These are phyloP conservation scores for Trichacis sp. DNA, from an alignment of 2,888 invertebrate genomes.

Conservation along the genomic window DNA sequence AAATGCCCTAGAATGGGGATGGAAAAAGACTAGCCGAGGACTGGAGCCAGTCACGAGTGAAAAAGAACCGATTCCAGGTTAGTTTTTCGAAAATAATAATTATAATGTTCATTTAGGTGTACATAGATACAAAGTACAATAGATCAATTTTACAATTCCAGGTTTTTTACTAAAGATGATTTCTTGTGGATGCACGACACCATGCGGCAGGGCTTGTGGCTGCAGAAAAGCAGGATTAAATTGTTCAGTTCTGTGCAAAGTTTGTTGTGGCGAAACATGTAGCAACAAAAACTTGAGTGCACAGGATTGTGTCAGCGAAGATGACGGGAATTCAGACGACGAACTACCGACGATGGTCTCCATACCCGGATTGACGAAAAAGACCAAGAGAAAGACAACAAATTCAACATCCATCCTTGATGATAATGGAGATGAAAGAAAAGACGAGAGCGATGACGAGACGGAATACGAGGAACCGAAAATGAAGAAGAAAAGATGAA, in stretches of 20 bases:
- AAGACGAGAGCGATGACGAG: too few relatives aligned
- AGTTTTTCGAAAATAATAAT: too few relatives aligned
- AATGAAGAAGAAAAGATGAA: too few relatives aligned
- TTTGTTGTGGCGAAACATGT: neutral
- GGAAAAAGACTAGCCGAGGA: constrained; percentile 6
- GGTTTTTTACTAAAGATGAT: too few relatives aligned
- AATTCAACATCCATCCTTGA: too few relatives aligned
- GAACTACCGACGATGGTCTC: neutral
- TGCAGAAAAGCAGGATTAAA: constrained; percentile 16
- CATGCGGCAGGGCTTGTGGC: constrained; percentile 11
- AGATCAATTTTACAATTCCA: too few relatives aligned
- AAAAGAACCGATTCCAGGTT: constrained; percentile 18
- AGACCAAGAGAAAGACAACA: too few relatives aligned
- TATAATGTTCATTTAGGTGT: too few relatives aligned
- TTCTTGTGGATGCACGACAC: constrained; percentile 20
- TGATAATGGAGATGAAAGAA: too few relatives aligned
- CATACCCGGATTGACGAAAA: neutral
- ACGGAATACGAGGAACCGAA: too few relatives aligned
- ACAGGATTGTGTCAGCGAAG: neutral
- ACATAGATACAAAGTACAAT: too few relatives aligned
- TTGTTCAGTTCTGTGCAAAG: constrained; percentile 5
- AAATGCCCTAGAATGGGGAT: constrained; percentile 20
- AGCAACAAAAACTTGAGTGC: neutral
- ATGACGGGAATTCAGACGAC: neutral
- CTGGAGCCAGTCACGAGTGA: constrained; percentile 10